phyloP scores from a whole-genome alignment of 2,888 invertebrate genomes.

The Polymixis lichenea region DNA sequence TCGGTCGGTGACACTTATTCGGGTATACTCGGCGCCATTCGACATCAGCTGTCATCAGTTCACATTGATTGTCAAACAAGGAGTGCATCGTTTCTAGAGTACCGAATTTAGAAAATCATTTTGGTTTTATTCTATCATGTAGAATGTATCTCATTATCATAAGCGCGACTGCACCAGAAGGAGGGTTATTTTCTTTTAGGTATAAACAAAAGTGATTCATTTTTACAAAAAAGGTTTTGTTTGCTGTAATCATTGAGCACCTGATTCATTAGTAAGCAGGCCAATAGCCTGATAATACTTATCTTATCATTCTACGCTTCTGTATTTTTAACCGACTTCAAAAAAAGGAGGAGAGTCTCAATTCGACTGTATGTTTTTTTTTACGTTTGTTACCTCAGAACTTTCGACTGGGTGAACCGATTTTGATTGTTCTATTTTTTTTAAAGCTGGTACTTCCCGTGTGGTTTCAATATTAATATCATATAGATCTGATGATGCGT shows the following conservation, averaged over 20 bases:
- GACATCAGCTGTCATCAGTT: neutral
- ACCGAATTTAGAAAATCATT: neutral
- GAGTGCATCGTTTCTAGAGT: neutral
- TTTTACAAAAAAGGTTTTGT: neutral
- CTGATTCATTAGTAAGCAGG: neutral
- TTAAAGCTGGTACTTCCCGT: too few species aligned
- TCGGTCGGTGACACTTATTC: neutral
- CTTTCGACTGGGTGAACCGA: too few species aligned
- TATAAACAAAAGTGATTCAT: neutral
- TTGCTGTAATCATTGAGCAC: conserved; percentile 1
- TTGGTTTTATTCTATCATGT: neutral
- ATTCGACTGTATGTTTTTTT: too few species aligned
- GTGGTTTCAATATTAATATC: too few species aligned
- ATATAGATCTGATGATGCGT: too few species aligned
- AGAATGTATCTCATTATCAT: neutral
- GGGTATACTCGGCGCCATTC: neutral
- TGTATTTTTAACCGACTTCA: too few species aligned
- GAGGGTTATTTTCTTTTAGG: neutral
- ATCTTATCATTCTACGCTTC: neutral
- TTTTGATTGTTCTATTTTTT: too few species aligned
- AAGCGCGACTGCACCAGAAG: too few species aligned
- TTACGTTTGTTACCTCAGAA: too few species aligned
- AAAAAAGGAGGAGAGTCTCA: too few species aligned
- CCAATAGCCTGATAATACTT: neutral
- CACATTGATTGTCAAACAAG: neutral